A percentile compares a stretch with the other conserved stretches of the same genome.
Conservation (phyloP, 2,113 vertebrate genomes). For the Argyrosomus japonicus region DNA sequence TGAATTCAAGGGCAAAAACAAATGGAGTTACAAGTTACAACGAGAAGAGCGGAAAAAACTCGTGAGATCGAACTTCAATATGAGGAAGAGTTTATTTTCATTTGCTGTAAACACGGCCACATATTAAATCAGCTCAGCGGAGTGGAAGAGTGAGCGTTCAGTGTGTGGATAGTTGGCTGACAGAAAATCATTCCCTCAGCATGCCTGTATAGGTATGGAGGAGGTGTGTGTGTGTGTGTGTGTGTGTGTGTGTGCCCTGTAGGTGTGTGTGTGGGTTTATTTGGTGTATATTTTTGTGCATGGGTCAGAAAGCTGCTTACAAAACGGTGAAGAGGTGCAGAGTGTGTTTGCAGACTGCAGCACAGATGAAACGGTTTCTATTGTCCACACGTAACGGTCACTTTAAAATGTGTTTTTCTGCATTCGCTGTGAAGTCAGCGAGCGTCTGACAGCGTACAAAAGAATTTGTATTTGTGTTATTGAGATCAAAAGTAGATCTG, state of each 20-base stretch:
- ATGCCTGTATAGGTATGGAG: constrained; percentile 24
- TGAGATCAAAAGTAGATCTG: constrained; percentile 32
- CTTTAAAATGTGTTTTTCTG: constrained; percentile 25
- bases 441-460: constrained; percentile 12
- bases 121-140: constrained; percentile 53
- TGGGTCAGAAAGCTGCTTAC: constrained; percentile 36
- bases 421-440: constrained; percentile 38
- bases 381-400: constrained; percentile 7
- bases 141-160: constrained; percentile 45
- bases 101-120: constrained; percentile 30
- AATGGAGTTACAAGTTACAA: constrained; percentile 16
- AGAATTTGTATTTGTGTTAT: constrained; percentile 29
- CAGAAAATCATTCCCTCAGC: constrained; percentile 52
- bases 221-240: constrained; percentile 8
- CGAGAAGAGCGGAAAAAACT: background rate
- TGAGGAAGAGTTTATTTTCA: constrained; percentile 30
- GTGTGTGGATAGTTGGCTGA: constrained; percentile 45
- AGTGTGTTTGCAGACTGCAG: constrained; percentile 9
- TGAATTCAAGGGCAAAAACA: constrained; percentile 48
- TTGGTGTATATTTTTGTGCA: constrained; percentile 22
- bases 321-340: constrained; percentile 3
- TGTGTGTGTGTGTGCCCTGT: constrained; percentile 3
- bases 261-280: constrained; percentile 20
- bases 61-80: background rate
- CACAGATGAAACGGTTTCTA: background rate